Evolutionary conservation across 37 sponge, comb jelly and placozoan genomes (phyloP), one percentile per base, ranked within the genome.

Genomic region (Spongia lamella): DNA sequence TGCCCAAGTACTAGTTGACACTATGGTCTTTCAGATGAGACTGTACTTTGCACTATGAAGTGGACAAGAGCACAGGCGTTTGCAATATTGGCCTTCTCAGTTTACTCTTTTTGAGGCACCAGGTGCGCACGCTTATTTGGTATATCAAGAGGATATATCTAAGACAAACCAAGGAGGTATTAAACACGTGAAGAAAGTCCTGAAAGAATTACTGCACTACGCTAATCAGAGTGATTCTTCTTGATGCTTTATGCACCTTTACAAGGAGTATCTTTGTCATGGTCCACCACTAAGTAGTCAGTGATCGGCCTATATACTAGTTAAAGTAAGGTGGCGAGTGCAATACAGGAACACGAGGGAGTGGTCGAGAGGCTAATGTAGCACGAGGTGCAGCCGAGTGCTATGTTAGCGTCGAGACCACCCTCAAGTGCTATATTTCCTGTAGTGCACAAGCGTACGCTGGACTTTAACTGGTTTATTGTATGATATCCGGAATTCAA

Each of bases 81-180:
- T 78, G 1, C 68, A 59, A 19, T n/a, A 54, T 66, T 2, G 0
- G 29, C 68, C 68, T 54, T 53, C 60, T 53, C 60, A 66, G 22
- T 1, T 78, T 2, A 22, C 2, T 4, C 58, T 78, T 1, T 24
- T 55, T 54, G 81, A 80, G 32, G 54, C 62, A 3, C 69, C 79
- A 38, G 38, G 5, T 47, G 43, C 36, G 1, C 20, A 14, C 1
- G 1, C 64, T 0, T 80, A 52, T 47, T n/a, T 70, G 35, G 1
- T n/a, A 15, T 80, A 71, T 43, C 33, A 9, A 21, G 81, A 80
- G 21, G 72, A 80, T 71, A 36, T 61, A n/a, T 71, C 81, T 1
- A 75, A 75, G 22, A 75, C 75, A 1, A 80, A 80, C 31, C 79
- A 66, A 35, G 68, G 70, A 24, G 79, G 79, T 67, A 19, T 79